These are phyloP conservation scores for Trilocha varians DNA, from an alignment of 2,888 invertebrate species.

Conservation along the genomic window DNA sequence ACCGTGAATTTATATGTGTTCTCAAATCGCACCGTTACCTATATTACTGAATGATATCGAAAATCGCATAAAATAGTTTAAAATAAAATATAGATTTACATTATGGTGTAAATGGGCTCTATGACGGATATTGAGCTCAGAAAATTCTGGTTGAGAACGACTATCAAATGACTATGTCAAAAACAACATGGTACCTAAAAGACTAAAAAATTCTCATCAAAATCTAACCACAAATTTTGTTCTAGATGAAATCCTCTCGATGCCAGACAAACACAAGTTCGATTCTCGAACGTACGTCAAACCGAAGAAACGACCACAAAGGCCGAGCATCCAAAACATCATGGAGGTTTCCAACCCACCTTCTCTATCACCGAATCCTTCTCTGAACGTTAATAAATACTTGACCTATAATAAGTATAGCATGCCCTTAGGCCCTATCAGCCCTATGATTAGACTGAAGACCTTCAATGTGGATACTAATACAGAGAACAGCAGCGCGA, in stretches of 20 bases:
- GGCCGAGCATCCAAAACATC: slow-evolving; percentile 75
- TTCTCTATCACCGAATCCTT: slow-evolving; percentile 33
- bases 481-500: slow-evolving; percentile 44
- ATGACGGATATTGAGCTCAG: too few species aligned
- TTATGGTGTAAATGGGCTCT: too few species aligned
- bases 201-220: too few species aligned
- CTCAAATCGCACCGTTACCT: too few species aligned
- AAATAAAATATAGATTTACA: too few species aligned
- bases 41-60: too few species aligned
- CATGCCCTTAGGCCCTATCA: slow-evolving; percentile 45
- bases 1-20: too few species aligned
- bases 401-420: slow-evolving; percentile 63
- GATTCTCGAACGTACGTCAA: slow-evolving; percentile 81
- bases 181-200: too few species aligned
- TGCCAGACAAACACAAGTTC: slow-evolving; percentile 68
- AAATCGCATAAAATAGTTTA: too few species aligned
- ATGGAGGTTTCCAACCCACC: slow-evolving; percentile 47
- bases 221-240: slow-evolving; percentile 12
- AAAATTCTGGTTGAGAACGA: too few species aligned
- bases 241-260: slow-evolving; percentile 44
- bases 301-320: slow-evolving; percentile 74
- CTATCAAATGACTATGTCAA: too few species aligned
- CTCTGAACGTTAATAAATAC: slow-evolving; percentile 42
- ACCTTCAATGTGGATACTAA: slow-evolving; percentile 61
- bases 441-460: slow-evolving; percentile 56